Conservation (phyloP, 2,113 vertebrate genomes). For the Alouatta palliata region DNA sequence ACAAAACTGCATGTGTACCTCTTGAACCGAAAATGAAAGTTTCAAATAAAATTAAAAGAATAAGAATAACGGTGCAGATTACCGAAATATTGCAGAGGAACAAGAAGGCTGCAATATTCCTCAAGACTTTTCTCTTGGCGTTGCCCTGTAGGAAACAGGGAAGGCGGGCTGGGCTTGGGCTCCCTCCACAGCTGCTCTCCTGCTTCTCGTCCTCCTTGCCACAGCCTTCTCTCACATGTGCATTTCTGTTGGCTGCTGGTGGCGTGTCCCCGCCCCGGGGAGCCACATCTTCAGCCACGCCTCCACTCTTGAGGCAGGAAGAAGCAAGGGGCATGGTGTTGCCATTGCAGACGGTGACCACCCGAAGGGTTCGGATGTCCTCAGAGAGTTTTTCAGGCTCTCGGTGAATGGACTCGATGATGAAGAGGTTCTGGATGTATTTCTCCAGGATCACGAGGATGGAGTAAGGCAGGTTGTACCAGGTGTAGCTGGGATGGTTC, state of each 20-base stretch:
- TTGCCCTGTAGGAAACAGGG: slow-evolving; percentile 66
- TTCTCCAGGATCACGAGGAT: slow-evolving; percentile 93
- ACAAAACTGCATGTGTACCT: too few relatives aligned
- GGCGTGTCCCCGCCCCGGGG: slow-evolving; percentile 54
- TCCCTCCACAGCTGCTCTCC: slow-evolving; percentile 74
- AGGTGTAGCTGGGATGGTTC: slow-evolving; percentile 86
- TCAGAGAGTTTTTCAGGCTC: slow-evolving; percentile 83
- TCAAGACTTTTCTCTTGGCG: slow-evolving; percentile 88
- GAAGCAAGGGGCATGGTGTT: slow-evolving; percentile 75
- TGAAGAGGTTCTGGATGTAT: slow-evolving; percentile 96
- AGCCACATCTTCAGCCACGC: slow-evolving; percentile 36
- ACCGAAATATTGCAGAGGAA: slow-evolving; percentile 92
- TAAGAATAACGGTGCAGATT: slow-evolving; percentile 59
- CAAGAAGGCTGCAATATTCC: slow-evolving; percentile 93
- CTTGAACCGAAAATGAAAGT: too few relatives aligned
- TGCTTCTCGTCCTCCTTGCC: slow-evolving; percentile 33
- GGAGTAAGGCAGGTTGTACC: slow-evolving; percentile 93
- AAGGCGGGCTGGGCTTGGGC: not conserved
- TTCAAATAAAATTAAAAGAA: too few relatives aligned
- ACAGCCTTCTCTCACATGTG: slow-evolving; percentile 23
- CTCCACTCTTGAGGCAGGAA: slow-evolving; percentile 84
- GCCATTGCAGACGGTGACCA: slow-evolving; percentile 88
- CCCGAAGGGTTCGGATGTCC: slow-evolving; percentile 81
- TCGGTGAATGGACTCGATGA: slow-evolving; percentile 94
- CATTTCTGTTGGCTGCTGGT: slow-evolving; percentile 65